Base-by-base conservation (phyloP, 1,140 invertebrate species). In the Formica exsecta region DNA sequence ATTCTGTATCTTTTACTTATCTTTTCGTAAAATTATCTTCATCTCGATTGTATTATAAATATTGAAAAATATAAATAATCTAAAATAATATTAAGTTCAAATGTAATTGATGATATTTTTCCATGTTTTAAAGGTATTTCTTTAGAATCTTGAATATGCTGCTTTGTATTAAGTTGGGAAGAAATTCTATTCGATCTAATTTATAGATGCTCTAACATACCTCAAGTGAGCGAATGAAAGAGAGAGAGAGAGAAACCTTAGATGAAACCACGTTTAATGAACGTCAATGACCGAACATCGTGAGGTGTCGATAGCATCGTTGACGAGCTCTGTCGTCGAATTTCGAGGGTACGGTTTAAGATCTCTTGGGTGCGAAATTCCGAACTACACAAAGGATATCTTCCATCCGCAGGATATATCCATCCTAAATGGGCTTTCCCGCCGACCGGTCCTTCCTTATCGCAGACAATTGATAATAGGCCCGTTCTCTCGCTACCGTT, bases 381-480 rank as follows among this genome's bases (percentile, higher is more conserved):
- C 48, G 11, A 81, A 38, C 64, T 81, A 65, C 79, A 86, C 83
- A 88, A 86, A 88, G 51, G 81, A 62, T 71, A 48, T 65, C 48
- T 75, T 57, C 8, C 5, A 38, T 65, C 57, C 62, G 19, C 32
- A 22, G 19, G 41, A 74, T 74, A 64, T 86, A 86, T 86, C 62
- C 74, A 62, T 88, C 75, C 73, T 87, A 87, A 89, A 84, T 84
- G 54, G 80, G 32, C 61, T 89, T 75, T 61, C 51, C 36, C 25
- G 48, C 38, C 68, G 65, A 71, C 54, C 54, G 54, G 54, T 59
- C 74, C 73, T 57, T 77, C 71, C 86, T 87, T 87, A 87, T 87
- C 76, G 25, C 41, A 38, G 77, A 61, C 76, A 89, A 83, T 86
- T 86, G 87, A 88, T 86, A 89, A 81, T 83, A 86, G 85, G 70